Base-by-base conservation (phyloP, 2,797 vertebrate species). In the Tenualosa thibaudeaui region DNA sequence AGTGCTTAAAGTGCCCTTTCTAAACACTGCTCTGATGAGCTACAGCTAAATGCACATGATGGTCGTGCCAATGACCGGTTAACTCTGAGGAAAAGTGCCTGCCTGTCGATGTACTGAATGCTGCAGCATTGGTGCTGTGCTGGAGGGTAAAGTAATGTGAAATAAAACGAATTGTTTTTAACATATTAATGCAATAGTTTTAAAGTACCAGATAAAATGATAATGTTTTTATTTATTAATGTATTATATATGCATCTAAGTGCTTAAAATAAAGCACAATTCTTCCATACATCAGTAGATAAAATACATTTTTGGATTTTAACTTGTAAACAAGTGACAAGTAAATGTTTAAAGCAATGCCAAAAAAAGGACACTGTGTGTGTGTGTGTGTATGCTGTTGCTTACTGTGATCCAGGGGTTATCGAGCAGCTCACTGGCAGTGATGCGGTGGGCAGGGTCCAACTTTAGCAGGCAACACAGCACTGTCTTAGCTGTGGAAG, bases 341-440 rank as follows among this genome's bases (percentile, higher is more conserved):
- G 31, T 31, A 31, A 31, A 31, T 31, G 31, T 31, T 31, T 31
- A 31, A 31, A 31, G 31, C 31, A 31, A 31, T 31, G 31, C 31
- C 31, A 49, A 49, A 49, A 49, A 49, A 49, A 49, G 46, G 4
- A 49, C 46, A 49, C 4, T 65, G n/a, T 24, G 60, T 65, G 60
- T 7, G 62, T 24, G 68, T 40, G 68, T 10, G 9, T 40, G 31
- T 8, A 2, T 26, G 68, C 13, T 31, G 19, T 58, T 88, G 46
- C 94, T 93, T 92, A 96, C 95, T 82, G 92, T 96, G 92, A 97
- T 92, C 96, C 96, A 96, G 26, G 95, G 93, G 88, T 92, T 95
- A 90, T 96, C 95, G 54, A 96, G 90, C 0, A 96, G 92, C 90
- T 98, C 93, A 88, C 94, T 94, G 82, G 93, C 95, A 22, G 96